Conservation (phyloP, 1,140 invertebrate genomes). For the Cephus cinctus region DNA sequence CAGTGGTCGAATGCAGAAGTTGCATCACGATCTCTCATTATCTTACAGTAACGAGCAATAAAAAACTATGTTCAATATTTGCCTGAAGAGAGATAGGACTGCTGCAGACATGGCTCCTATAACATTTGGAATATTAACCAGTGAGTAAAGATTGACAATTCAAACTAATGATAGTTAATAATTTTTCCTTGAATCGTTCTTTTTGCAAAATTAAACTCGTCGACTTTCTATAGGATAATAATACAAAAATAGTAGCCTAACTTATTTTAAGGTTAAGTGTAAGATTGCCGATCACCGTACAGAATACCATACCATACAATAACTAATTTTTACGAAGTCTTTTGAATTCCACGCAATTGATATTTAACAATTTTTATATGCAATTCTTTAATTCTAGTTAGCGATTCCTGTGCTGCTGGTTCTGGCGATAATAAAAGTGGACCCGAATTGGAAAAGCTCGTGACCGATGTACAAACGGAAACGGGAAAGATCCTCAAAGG, state of each 20-base stretch:
- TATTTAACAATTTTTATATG: too few relatives aligned
- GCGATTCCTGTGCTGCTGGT: conserved; percentile 64
- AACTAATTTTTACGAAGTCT: too few relatives aligned
- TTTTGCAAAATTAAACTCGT: too few relatives aligned
- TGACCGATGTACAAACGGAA: conserved; percentile 50
- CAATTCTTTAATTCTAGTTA: conserved; percentile 59
- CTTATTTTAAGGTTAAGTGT: too few relatives aligned
- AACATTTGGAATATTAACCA: conserved; percentile 37
- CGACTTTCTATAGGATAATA: too few relatives aligned
- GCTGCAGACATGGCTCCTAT: conserved; percentile 26
- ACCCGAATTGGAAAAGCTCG: conserved; percentile 51
- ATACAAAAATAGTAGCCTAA: too few relatives aligned
- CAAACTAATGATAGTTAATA: neutral
- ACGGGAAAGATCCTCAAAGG: conserved; percentile 33
- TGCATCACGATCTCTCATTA: conserved; percentile 1
- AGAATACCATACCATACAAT: too few relatives aligned
- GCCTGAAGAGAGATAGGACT: conserved; percentile 1
- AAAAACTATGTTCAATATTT: conserved; percentile 1
- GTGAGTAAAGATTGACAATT: conserved; percentile 20
- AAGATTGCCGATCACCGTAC: too few relatives aligned
- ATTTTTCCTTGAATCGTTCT: neutral
- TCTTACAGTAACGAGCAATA: neutral
- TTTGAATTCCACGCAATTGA: too few relatives aligned
- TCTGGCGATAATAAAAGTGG: conserved; percentile 62
- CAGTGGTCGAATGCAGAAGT: neutral